Base-by-base conservation (phyloP, 2,888 invertebrate species). In the Bombylius discolor region DNA sequence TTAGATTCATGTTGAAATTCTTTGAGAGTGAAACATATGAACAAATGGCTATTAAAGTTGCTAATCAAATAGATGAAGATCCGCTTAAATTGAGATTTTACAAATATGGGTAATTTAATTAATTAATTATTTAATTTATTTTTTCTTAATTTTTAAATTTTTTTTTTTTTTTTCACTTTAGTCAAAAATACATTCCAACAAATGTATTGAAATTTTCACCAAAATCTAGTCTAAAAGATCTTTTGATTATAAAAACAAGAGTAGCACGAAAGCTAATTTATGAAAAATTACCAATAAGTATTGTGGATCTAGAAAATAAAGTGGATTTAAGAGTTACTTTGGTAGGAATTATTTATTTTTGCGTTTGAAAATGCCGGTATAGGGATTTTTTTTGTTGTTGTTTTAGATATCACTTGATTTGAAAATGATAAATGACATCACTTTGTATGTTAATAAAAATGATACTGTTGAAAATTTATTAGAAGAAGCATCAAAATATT, bases 221-320 rank as follows among this genome's bases (percentile, higher is more conserved):
- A 42, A 11, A 42, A 36, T 34, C 92, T 91, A 86, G 86, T 61
- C 78, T 96, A 59, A 93, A 92, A 78, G 95, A 95, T 76, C 79
- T 96, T 70, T 78, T 95, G 65, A 81, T 85, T 58, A 87, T 85
- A 74, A 83, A 86, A 71, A 95, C 95, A 78, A 89, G 91, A 79
- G 85, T 85, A 72, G 86, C 87, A 66, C 94, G 90, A 77, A 95
- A 94, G 78, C 85, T 97, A 68, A 97, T 89, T 78, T 97, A 95
- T 77, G 96, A 97, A 78, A 89, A 91, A 77, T 82, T 99, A 73
- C 94, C 92, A 73, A 94, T 98, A 77, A 87, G 90, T 76, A 91
- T 98, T 67, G 92, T 90, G 69, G 98, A 98, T 79, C 81, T 99
- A 77, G 97, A 98, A 74, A 93, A 93, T 77, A 96, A 97, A 76